Base-by-base conservation (phyloP, 2,888 invertebrate species). In the Caenorhabditis afra region DNA sequence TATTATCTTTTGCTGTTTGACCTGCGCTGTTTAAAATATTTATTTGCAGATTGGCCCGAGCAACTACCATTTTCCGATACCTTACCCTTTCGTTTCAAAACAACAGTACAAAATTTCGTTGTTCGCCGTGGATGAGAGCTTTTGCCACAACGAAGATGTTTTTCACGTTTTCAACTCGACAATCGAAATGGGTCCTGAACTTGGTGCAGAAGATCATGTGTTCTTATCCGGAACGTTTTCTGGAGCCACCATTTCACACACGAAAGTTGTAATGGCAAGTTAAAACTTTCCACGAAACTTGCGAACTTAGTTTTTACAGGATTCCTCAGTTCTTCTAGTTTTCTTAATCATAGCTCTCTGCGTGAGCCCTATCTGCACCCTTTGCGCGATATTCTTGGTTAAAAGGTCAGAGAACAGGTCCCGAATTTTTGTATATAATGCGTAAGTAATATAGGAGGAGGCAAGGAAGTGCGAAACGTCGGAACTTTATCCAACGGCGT, bases 51-150 rank as follows among this genome's bases (percentile, higher is more conserved):
- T 47, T 12, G 45, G 29, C 23, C 12, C 62, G 14, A 12, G 49
- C 1, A 49, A 41, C 7, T 71, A 49, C 29, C 65, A 55, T 11
- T 77, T 47, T 22, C 29, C 53, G 8, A n/a, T 77, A 14, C 77
- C 77, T 11, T 71, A 71, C 16, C 52, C 58, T 59, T 77, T 77
- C 53, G 16, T 11, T 12, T 45, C 62, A 14, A 18, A 47, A 11
- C 64, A 79, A 73, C 67, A 79, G 16, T 79, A 79, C 58, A 73
- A 73, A 57, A 74, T 85, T 1, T 64, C 75, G 1, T 58, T 85
- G 16, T 86, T 86, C 65, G 82, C 78, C 8, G 65, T 79, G 3
- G 83, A 83, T 35, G 78, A 81, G 12, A 82, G 77, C 22, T 85
- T 77, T 55, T 84, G 84, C 58, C 81, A 83, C 20, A 81, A 79